Percentiles rank a stretch among this genome's conserved stretches.
Evolutionary conservation across 2,113 vertebrate genomes (phyloP).

Genomic region (Hippolais icterina): DNA sequence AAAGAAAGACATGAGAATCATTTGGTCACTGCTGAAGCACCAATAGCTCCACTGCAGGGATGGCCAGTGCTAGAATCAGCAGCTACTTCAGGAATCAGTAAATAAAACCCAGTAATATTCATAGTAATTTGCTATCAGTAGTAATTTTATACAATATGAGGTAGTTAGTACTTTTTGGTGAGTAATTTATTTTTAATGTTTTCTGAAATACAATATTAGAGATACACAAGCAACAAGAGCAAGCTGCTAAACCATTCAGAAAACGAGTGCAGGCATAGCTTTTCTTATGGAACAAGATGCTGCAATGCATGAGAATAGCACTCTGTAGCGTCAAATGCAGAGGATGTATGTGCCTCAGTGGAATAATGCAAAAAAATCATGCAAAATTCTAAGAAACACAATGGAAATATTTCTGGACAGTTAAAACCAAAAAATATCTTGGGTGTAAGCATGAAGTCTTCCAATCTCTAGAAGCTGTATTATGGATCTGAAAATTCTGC

Average conservation of each 20-base stretch:
- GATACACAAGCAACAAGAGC: neutral
- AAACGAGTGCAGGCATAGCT: neutral
- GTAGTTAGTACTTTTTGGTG: neutral
- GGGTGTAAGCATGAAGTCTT: neutral
- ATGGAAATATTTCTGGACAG: neutral
- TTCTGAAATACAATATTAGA: neutral
- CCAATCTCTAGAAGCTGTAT: neutral
- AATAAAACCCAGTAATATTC: neutral
- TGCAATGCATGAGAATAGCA: neutral
- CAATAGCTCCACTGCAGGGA: slow-evolving; percentile 28
- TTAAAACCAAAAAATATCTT: neutral
- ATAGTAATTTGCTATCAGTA: neutral
- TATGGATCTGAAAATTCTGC: neutral
- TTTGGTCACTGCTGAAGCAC: slow-evolving; percentile 51
- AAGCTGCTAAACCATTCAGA: neutral
- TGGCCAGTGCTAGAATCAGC: neutral
- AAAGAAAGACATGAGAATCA: slow-evolving; percentile 64
- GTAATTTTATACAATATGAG: neutral
- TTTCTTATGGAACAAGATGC: neutral
- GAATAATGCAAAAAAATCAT: neutral
- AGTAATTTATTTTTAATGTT: neutral
- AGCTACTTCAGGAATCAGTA: neutral
- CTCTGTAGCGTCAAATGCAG: neutral
- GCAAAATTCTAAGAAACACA: neutral
- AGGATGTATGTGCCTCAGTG: neutral